A percentile compares a stretch with the other conserved stretches of the same genome.
phyloP scores from a whole-genome alignment of 2,888 invertebrate genomes.

The Lasioglossum malachurum region DNA sequence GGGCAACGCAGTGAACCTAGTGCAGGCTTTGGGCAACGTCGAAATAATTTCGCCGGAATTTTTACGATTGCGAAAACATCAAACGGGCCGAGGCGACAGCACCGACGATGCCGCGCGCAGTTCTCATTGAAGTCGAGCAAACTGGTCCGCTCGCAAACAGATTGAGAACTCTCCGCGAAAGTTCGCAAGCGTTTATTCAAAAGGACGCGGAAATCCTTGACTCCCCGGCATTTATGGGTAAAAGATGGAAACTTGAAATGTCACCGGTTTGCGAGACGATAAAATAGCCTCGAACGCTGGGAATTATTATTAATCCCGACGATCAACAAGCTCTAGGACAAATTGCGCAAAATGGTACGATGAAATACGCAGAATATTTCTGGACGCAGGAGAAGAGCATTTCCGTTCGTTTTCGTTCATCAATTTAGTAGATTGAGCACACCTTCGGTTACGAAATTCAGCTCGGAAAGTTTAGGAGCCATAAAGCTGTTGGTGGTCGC shows the following conservation, averaged over 20 bases:
- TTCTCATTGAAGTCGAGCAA: conserved; percentile 4
- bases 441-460: neutral
- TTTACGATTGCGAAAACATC: neutral
- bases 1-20: neutral
- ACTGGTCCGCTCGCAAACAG: neutral
- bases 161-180: conserved; percentile 10
- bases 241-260: neutral
- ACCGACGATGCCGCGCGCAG: neutral
- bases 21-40: neutral
- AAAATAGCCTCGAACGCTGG: neutral
- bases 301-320: neutral
- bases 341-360: neutral
- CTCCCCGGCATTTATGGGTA: neutral
- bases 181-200: neutral
- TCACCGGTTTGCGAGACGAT: neutral
- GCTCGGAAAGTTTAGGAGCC: neutral
- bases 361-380: too few relatives aligned
- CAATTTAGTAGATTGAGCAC: neutral
- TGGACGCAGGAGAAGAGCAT: neutral
- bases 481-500: neutral
- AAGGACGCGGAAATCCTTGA: neutral
- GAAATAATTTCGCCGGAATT: conserved; percentile 8
- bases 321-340: neutral
- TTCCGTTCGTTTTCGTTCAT: neutral
- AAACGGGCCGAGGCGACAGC: neutral